Evolutionary conservation across 2,888 invertebrate species (phyloP).

Genomic region (Apotomis turbidana): DNA sequence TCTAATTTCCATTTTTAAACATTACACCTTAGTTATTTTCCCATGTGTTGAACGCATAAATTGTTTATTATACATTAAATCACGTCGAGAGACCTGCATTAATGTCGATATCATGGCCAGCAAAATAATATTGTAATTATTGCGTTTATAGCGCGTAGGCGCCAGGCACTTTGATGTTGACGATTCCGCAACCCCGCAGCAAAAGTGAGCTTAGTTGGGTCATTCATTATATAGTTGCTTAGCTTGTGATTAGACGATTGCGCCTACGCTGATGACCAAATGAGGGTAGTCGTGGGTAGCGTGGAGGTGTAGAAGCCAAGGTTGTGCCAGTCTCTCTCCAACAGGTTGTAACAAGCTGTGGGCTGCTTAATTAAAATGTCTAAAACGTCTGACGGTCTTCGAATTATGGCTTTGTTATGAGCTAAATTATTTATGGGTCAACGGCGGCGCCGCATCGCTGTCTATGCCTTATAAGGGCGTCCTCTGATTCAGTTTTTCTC

Average conservation of each 20-base stretch:
- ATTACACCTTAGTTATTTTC: neutral
- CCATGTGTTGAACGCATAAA: neutral
- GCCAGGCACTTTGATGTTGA: constrained; percentile 65
- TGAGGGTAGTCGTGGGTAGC: constrained; percentile 81
- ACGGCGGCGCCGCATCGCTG: constrained; percentile 43
- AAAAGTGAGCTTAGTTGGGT: constrained; percentile 72
- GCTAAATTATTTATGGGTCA: constrained; percentile 52
- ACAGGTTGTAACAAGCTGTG: constrained; percentile 72
- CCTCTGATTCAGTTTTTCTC: constrained; percentile 38
- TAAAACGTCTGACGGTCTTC: constrained; percentile 61
- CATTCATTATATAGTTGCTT: constrained; percentile 78
- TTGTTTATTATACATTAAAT: neutral
- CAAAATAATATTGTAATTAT: constrained; percentile 62
- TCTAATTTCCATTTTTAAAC: neutral
- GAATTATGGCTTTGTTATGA: constrained; percentile 45
- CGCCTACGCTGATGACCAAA: constrained; percentile 81
- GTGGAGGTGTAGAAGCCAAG: constrained; percentile 81
- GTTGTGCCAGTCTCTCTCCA: constrained; percentile 77
- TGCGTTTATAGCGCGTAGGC: constrained; percentile 67
- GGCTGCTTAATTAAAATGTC: constrained; percentile 77
- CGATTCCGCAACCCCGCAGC: constrained; percentile 73
- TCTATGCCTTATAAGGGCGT: constrained; percentile 33
- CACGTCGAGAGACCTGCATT: neutral
- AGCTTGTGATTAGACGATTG: constrained; percentile 72
- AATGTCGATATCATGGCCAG: constrained; percentile 46